Conservation (phyloP, 2,888 invertebrate species). For the Nemotelus pantherinus region DNA sequence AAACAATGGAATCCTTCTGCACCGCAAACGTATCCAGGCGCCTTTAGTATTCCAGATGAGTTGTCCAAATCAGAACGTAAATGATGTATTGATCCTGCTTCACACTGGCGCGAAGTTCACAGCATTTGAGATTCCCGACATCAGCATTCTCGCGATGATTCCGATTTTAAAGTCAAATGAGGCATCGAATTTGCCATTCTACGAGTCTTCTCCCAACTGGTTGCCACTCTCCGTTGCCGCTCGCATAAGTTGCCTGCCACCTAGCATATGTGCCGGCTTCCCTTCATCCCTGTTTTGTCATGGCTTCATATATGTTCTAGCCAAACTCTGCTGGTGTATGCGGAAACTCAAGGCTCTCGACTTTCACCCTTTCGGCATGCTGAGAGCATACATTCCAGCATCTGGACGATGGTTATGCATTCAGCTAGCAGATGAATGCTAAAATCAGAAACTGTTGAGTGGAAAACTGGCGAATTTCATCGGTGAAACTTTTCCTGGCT, state of each 20-base stretch:
- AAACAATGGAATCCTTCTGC: too few relatives aligned
- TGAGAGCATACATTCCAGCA: constrained; percentile 8
- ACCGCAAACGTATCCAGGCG: neutral
- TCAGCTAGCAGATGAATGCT: constrained; percentile 50
- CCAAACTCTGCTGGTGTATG: constrained; percentile 2
- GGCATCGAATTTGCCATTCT: constrained; percentile 44
- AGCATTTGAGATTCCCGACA: constrained; percentile 21
- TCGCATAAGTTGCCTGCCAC: neutral
- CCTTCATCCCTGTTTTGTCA: neutral
- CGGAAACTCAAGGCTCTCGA: constrained; percentile 31
- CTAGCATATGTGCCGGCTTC: neutral
- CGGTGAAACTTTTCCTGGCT: constrained; percentile 40
- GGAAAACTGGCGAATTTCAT: constrained; percentile 45
- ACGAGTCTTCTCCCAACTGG: constrained; percentile 40
- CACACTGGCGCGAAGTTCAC: constrained; percentile 13
- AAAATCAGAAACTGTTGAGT: constrained; percentile 49
- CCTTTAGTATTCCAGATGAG: constrained; percentile 5
- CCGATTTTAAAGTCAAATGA: constrained; percentile 50
- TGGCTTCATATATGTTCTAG: neutral
- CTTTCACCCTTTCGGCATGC: constrained; percentile 19
- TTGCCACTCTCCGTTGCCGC: neutral
- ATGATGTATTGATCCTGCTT: neutral
- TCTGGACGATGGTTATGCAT: constrained; percentile 43
- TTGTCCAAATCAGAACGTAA: constrained; percentile 5
- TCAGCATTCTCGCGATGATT: constrained; percentile 35